Percentiles rank a stretch among this genome's conserved stretches.
phyloP scores from a whole-genome alignment of 2,113 vertebrate genomes.

The Picathartes gymnocephalus region DNA sequence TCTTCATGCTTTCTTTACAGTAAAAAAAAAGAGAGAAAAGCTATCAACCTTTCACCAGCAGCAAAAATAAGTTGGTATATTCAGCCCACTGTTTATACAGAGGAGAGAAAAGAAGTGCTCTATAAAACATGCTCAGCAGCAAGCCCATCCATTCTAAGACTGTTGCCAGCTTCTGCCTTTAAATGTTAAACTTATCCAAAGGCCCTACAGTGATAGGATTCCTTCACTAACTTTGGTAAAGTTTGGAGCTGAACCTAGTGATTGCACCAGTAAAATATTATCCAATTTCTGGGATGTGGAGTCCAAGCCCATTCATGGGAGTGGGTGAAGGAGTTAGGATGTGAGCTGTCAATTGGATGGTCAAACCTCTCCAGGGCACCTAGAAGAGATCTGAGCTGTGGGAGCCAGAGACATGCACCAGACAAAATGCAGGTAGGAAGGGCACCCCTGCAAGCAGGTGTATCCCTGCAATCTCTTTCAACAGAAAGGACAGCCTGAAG shows the following conservation, averaged over 20 bases:
- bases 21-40: not conserved
- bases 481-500: not conserved
- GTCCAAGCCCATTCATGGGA: not conserved
- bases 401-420: not conserved
- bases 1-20: not conserved
- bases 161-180: not conserved
- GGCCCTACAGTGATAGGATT: not conserved
- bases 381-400: not conserved
- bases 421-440: not conserved
- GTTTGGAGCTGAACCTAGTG: not conserved
- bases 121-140: not conserved
- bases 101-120: not conserved
- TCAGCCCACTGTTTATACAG: not conserved
- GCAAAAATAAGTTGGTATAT: not conserved
- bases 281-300: not conserved
- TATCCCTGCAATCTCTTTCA: not conserved
- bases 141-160: not conserved
- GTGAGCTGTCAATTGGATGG: accelerated
- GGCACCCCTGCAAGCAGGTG: not conserved
- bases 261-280: not conserved
- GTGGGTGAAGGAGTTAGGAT: not conserved
- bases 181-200: not conserved
- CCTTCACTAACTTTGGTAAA: not conserved
- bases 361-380: not conserved
- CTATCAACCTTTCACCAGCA: not conserved